Base-by-base conservation (phyloP, 2,797 vertebrate species). In the Taenioides sp. region DNA sequence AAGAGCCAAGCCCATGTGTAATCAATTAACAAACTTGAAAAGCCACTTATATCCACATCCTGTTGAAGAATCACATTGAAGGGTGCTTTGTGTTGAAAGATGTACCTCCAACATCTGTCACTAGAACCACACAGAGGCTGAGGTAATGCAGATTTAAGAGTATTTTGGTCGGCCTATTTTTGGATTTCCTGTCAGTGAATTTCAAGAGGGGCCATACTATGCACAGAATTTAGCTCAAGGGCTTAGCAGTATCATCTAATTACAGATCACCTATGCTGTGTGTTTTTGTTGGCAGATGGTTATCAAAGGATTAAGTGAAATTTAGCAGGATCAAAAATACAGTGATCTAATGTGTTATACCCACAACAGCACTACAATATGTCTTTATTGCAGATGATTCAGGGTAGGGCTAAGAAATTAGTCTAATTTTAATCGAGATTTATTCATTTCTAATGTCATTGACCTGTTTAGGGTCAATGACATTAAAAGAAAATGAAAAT, bases 1-100 rank as follows among this genome's bases (percentile, higher is more conserved):
- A 72, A 65, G 77, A 88, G 81, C 83, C 81, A 88, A 90, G 84
- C 87, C 74, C 80, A 80, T 80, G 76, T 84, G 80, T 80, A 75
- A 81, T 87, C 85, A 62, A 84, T 88, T 81, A 77, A 57, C 49
- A 68, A 18, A 61, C 71, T 67, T 81, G 27, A 79, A 80, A 78
- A 65, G 69, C 31, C 28, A 0, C 1, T 27, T 73, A 49, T 60
- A 71, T 47, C 22, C 52, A 10, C 73, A 62, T 83, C 80, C 80
- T 18, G 4, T 70, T 57, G 63, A 54, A 34, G 61, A 55, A 74
- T 40, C 70, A 69, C 37, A 59, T 58, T 40, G 10, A 62, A 69
- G 60, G 63, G 31, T 7, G 65, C 52, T 67, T 55, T 23, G 25
- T 76, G 68, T 71, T 49, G 76, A 62, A 73, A 71, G 34, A 84